phyloP scores from a whole-genome alignment of 2,888 invertebrate species.

The Serripes groenlandicus region DNA sequence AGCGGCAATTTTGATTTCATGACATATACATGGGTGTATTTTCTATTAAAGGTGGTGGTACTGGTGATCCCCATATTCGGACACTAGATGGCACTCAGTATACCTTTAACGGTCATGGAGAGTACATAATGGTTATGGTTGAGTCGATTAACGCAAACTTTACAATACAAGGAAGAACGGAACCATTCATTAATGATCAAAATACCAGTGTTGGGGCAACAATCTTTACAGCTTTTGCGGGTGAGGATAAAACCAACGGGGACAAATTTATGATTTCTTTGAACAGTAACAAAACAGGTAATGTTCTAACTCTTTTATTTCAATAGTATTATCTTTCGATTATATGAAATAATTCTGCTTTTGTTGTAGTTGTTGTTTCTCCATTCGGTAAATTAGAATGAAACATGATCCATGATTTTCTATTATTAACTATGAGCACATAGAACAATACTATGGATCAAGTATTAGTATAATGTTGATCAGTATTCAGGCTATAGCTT shows the following conservation, averaged over 20 bases:
- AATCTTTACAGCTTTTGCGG: conserved; percentile 52
- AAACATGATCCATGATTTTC: too few relatives aligned
- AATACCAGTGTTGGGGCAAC: conserved; percentile 42
- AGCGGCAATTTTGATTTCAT: background rate
- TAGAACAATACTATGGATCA: too few relatives aligned
- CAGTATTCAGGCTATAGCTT: too few relatives aligned
- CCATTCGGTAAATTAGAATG: too few relatives aligned
- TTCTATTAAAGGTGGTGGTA: background rate
- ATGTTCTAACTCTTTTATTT: too few relatives aligned
- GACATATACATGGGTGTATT: conserved; percentile 14
- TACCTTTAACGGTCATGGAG: conserved; percentile 63
- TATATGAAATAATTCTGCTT: too few relatives aligned
- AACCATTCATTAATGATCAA: conserved; percentile 30
- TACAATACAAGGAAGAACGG: conserved; percentile 54
- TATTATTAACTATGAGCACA: too few relatives aligned
- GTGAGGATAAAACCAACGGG: conserved; percentile 1
- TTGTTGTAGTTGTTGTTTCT: too few relatives aligned
- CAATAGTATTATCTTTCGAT: too few relatives aligned
- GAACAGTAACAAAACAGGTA: conserved; percentile 8
- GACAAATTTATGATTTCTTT: conserved; percentile 9
- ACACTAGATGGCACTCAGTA: conserved; percentile 53
- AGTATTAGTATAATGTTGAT: too few relatives aligned
- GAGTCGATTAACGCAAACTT: conserved; percentile 16
- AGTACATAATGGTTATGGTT: conserved; percentile 39
- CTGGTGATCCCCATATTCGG: conserved; percentile 60